phyloP scores from a whole-genome alignment of 2,113 vertebrate species.

The Amazona guildingii region DNA sequence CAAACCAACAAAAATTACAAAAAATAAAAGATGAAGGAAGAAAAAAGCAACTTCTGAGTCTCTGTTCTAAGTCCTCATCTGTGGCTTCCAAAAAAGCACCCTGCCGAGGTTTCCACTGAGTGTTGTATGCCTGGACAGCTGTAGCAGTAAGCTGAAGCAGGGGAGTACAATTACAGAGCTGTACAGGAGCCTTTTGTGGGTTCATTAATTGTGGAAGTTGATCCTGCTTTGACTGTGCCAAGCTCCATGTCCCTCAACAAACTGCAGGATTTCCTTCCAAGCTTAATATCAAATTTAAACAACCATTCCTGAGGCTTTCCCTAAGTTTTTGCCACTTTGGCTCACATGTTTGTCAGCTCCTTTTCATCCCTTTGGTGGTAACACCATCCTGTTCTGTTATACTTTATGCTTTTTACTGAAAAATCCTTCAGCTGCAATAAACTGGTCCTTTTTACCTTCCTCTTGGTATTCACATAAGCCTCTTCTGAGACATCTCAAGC shows the following conservation, averaged over 20 bases:
- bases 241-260: background rate
- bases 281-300: background rate
- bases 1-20: background rate
- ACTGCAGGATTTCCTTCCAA: background rate
- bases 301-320: background rate
- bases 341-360: background rate
- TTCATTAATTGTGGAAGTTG: background rate
- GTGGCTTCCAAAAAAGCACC: background rate
- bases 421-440: background rate
- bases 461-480: background rate
- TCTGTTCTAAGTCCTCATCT: background rate
- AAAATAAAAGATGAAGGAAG: fast-evolving
- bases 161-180: background rate
- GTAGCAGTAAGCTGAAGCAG: background rate
- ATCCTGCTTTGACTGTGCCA: background rate
- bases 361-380: background rate
- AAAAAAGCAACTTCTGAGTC: background rate
- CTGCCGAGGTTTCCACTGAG: background rate
- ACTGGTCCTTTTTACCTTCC: background rate
- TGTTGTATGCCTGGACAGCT: background rate
- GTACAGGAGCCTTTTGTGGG: background rate
- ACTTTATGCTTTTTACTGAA: background rate
- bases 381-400: background rate
- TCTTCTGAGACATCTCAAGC: background rate
- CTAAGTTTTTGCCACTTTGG: background rate